These are phyloP conservation scores for Otus sunia DNA, from an alignment of 2,113 vertebrate species.

Conservation along the genomic window DNA sequence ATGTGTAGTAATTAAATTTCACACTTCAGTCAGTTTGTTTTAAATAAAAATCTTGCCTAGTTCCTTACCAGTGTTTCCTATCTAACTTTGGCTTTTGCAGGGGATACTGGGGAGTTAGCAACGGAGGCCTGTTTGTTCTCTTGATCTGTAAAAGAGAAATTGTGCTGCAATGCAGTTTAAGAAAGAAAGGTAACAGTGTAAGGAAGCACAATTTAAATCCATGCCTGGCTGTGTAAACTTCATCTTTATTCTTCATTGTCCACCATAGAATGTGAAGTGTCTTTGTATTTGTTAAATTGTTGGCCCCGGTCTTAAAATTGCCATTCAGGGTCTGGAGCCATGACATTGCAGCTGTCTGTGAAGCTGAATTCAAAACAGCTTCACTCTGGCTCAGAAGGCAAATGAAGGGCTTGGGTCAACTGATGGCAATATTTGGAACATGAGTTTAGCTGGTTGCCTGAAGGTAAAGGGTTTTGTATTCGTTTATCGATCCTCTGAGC, in stretches of 20 bases:
- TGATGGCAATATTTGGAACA: neutral
- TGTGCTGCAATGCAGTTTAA: neutral
- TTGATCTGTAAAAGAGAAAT: neutral
- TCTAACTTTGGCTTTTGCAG: neutral
- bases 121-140: neutral
- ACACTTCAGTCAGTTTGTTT: neutral
- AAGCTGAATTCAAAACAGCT: neutral
- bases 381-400: neutral
- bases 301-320: neutral
- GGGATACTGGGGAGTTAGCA: neutral
- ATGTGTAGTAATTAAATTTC: neutral
- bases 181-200: neutral
- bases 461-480: neutral
- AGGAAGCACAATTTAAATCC: neutral
- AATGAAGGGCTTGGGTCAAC: neutral
- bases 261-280: neutral
- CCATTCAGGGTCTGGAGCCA: neutral
- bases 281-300: neutral
- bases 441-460: neutral
- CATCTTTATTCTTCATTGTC: conserved; percentile 7
- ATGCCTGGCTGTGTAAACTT: neutral
- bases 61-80: neutral
- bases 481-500: neutral
- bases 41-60: neutral
- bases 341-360: neutral